phyloP scores from a whole-genome alignment of 2,113 vertebrate genomes.

The Actinemys pallida region DNA sequence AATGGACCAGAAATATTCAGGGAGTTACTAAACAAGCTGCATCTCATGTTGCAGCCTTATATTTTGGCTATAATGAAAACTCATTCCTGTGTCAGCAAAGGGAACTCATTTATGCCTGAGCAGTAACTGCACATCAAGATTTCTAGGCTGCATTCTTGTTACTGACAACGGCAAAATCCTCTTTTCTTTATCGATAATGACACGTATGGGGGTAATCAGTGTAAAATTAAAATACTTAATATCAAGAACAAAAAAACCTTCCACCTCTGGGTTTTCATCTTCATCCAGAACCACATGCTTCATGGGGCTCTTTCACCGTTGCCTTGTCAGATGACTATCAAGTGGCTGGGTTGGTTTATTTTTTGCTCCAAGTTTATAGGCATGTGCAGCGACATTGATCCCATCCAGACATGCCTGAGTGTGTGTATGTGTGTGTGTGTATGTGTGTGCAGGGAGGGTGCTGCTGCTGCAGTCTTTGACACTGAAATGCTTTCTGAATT shows the following conservation, averaged over 20 bases:
- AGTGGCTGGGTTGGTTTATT: neutral
- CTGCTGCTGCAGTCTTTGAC: neutral
- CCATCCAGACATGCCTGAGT: neutral
- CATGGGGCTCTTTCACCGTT: neutral
- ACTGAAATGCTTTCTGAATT: neutral
- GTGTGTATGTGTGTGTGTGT: neutral
- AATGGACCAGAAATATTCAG: rapidly evolving
- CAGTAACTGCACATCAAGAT: neutral
- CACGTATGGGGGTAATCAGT: rapidly evolving
- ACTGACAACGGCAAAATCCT: neutral
- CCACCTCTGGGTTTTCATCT: neutral
- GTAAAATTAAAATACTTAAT: neutral
- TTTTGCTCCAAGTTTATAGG: neutral
- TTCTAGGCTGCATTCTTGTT: neutral
- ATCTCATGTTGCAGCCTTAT: rapidly evolving
- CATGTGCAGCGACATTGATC: neutral
- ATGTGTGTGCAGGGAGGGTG: neutral
- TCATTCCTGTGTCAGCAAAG: rapidly evolving
- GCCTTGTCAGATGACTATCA: neutral
- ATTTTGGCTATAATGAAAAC: neutral
- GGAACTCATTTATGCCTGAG: neutral
- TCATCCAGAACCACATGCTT: neutral
- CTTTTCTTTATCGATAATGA: neutral
- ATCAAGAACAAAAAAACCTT: neutral
- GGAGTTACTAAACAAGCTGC: rapidly evolving